Percentiles rank a stretch among this genome's conserved stretches.
Conservation (phyloP, 1,140 invertebrate species). For the Drosophila truncata region DNA sequence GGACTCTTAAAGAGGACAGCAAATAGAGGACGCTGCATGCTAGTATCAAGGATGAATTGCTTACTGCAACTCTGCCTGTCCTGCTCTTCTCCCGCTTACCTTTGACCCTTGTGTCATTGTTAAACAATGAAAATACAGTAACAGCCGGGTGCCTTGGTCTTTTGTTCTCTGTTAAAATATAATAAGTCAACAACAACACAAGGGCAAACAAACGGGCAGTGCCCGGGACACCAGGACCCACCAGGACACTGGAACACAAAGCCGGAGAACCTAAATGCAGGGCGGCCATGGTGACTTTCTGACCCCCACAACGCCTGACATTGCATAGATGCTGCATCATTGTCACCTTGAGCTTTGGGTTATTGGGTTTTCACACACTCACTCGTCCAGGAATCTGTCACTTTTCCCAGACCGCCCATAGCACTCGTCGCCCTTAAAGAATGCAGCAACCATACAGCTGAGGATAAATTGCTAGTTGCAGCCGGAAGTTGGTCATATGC, state of each 20-base stretch:
- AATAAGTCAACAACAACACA: constrained; percentile 72
- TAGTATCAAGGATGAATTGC: constrained; percentile 65
- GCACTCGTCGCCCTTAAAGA: constrained; percentile 29
- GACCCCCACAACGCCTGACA: constrained; percentile 18
- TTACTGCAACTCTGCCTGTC: constrained; percentile 30
- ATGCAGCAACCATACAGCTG: constrained; percentile 21
- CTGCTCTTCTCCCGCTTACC: neutral
- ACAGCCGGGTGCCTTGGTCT: constrained; percentile 38
- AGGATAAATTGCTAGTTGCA: constrained; percentile 24
- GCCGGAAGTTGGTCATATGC: constrained; percentile 20
- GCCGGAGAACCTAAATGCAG: neutral
- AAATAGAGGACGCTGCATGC: constrained; percentile 46
- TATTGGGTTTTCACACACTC: constrained; percentile 75
- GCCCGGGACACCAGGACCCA: constrained; percentile 15
- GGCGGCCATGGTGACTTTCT: constrained; percentile 52
- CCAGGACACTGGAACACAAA: constrained; percentile 17
- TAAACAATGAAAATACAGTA: constrained; percentile 68
- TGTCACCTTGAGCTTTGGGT: constrained; percentile 80
- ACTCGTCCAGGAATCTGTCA: constrained; percentile 59
- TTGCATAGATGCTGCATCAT: constrained; percentile 62
- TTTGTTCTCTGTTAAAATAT: constrained; percentile 75
- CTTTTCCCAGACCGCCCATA: constrained; percentile 20
- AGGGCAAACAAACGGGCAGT: constrained; percentile 63
- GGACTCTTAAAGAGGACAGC: constrained; percentile 24
- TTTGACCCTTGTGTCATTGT: constrained; percentile 36